A percentile compares a stretch with the other conserved stretches of the same genome.
These are phyloP conservation scores for Eristalis tenax DNA, from an alignment of 2,888 invertebrate species.

Conservation along the genomic window DNA sequence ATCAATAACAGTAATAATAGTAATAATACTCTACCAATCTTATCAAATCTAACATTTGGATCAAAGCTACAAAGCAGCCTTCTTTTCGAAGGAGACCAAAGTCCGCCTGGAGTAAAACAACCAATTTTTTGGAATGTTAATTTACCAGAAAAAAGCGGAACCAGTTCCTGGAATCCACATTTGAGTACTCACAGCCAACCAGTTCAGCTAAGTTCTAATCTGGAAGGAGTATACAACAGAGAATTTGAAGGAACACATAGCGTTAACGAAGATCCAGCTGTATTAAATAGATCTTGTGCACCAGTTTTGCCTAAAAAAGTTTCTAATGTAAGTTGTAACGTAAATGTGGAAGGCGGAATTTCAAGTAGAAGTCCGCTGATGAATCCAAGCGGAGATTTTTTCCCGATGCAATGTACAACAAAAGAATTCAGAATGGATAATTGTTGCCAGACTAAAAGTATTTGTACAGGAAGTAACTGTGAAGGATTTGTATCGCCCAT, in stretches of 20 bases:
- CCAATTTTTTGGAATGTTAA: slow-evolving; percentile 80
- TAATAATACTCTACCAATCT: slow-evolving; percentile 72
- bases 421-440: slow-evolving; percentile 42
- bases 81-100: slow-evolving; percentile 74
- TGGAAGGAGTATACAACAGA: slow-evolving; percentile 38
- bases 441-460: slow-evolving; percentile 30
- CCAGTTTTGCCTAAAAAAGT: slow-evolving; percentile 56
- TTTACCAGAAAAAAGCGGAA: slow-evolving; percentile 78
- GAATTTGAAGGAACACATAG: slow-evolving; percentile 41
- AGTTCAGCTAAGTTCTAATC: slow-evolving; percentile 32
- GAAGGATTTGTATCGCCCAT: slow-evolving; percentile 75
- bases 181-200: slow-evolving; percentile 38
- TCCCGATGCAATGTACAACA: slow-evolving; percentile 38
- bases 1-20: slow-evolving; percentile 76
- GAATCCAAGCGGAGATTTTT: slow-evolving; percentile 43
- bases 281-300: slow-evolving; percentile 36
- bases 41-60: slow-evolving; percentile 74
- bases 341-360: slow-evolving; percentile 42
- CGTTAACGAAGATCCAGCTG: slow-evolving; percentile 34
- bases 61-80: slow-evolving; percentile 69
- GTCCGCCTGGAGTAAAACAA: slow-evolving; percentile 73
- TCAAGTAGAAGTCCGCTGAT: slow-evolving; percentile 36
- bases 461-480: slow-evolving; percentile 24
- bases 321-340: slow-evolving; percentile 20
- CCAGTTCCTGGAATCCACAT: slow-evolving; percentile 62